Evolutionary conservation across 2,113 vertebrate species (phyloP).

Genomic region (Epinephelus cyanopodus): DNA sequence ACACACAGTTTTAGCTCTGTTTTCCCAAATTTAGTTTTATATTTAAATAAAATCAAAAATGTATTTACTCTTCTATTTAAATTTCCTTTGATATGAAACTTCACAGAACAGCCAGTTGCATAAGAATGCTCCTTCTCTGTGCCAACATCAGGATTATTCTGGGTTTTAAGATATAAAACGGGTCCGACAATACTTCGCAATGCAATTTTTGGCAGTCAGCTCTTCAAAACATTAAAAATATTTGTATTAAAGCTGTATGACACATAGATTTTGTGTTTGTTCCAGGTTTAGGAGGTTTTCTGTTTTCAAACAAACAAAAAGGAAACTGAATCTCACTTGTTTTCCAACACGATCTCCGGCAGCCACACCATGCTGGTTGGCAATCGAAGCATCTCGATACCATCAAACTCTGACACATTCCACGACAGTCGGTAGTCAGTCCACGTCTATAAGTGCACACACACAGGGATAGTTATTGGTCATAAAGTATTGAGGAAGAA

Average conservation of each 20-base stretch:
- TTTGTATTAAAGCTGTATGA: not conserved
- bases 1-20: not conserved
- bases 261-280: not conserved
- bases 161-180: not conserved
- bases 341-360: constrained; percentile 96
- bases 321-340: constrained; percentile 88
- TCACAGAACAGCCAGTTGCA: not conserved
- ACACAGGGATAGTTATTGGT: not conserved
- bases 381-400: constrained; percentile 86
- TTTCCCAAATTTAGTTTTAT: not conserved
- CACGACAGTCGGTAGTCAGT: constrained; percentile 89
- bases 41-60: not conserved
- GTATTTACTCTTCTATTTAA: not conserved
- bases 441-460: constrained; percentile 70
- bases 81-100: not conserved
- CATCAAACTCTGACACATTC: constrained; percentile 88
- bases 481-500: not conserved
- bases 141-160: not conserved
- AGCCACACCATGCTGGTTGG: constrained; percentile 91
- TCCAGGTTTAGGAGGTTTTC: not conserved
- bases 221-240: not conserved
- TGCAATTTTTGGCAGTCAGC: not conserved
- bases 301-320: not conserved
- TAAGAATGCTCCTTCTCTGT: not conserved
- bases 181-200: not conserved